Evolutionary conservation across 2,113 vertebrate genomes (phyloP), one percentile per base, ranked within the genome.

Genomic region (Podarcis cretensis): DNA sequence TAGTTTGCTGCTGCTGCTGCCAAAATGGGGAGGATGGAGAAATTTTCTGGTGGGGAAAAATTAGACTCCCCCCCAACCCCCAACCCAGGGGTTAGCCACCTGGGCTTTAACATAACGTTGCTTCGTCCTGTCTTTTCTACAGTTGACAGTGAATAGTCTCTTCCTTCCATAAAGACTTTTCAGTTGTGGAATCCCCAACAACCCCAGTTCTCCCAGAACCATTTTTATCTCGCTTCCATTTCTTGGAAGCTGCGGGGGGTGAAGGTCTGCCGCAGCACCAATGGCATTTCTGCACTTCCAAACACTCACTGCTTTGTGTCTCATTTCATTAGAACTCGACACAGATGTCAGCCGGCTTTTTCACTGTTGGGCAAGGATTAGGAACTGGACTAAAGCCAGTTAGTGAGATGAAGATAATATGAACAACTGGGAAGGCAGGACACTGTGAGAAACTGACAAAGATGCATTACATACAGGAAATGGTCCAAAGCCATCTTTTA

Each of bases 321-420:
- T 93, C 86, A 87, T 94, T 95, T 95, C 87, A 85, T 94, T 89
- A 95, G 94, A 92, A 69, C 25, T 89, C 91, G 78, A 91, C 91
- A 92, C 85, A 94, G 91, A 89, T 88, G 89, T 94, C 88, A 90
- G 84, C 81, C 3, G 3, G 86, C 90, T 94, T 78, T 95, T 89
- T 89, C 83, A 27, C 78, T 90, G 91, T 93, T 92, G 94, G 92
- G 86, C 90, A 94, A 86, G 73, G 0, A 63, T 84, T 89, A 66
- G 86, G 91, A 92, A 83, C 81, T 92, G 88, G 89, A 87, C 91
- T 92, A 92, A 90, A 90, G 91, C 92, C 92, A 92, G 86, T 89
- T 95, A 59, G 83, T 87, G 92, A 92, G 73, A 92, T 89, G 86
- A 83, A 95, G 92, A 89, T 83, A 87, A 86, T 92, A 85, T 69